phyloP scores from a whole-genome alignment of 35 echinoderm and acorn worm genomes.

The Ptychodera flava region DNA sequence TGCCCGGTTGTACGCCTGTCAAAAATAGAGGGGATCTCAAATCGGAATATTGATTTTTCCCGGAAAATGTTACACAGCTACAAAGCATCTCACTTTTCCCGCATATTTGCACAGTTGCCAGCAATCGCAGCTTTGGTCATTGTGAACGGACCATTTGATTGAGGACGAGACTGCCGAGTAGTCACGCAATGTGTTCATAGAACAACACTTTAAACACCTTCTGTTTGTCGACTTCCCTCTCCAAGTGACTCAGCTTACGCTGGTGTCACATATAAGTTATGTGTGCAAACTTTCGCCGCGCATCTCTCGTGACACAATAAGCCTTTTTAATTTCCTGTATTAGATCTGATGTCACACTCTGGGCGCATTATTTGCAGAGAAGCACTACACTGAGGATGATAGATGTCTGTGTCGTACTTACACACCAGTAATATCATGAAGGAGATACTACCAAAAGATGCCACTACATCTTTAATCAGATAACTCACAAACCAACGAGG shows the following conservation, averaged over 20 bases:
- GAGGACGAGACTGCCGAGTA: not conserved
- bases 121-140: not conserved
- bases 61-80: not conserved
- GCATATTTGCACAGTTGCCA: not conserved
- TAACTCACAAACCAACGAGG: not conserved
- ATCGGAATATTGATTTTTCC: not conserved
- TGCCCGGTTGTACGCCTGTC: not conserved
- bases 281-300: not conserved
- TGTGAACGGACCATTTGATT: not conserved
- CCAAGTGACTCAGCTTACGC: not conserved
- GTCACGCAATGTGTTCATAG: not conserved
- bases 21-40: not conserved
- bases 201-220: conserved; percentile 1
- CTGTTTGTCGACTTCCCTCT: not conserved
- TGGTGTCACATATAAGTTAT: not conserved
- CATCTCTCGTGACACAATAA: not conserved
- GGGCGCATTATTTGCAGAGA: not conserved
- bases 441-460: not conserved
- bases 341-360: not conserved
- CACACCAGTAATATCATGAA: not conserved
- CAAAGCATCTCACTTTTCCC: not conserved
- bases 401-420: not conserved
- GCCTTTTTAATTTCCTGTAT: not conserved
- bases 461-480: not conserved
- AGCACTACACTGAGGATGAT: not conserved